Evolutionary conservation across 2,797 vertebrate species (phyloP).

Genomic region (Petrocephalus sullivani): DNA sequence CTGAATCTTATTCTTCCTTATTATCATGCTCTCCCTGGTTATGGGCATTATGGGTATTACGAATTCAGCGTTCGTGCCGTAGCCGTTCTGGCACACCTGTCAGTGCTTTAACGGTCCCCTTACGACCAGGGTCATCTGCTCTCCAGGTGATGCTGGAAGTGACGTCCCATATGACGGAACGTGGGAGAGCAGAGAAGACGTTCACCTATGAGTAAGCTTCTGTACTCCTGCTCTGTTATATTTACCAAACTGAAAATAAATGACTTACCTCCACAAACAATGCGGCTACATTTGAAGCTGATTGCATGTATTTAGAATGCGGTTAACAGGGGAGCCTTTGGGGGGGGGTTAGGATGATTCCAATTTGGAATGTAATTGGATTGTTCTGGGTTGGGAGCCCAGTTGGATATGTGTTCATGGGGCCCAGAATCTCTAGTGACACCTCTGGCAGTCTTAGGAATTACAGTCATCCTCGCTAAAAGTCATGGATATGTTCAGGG

Average conservation of each 20-base stretch:
- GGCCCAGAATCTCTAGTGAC: background rate
- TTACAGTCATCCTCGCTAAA: background rate
- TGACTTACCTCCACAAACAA: background rate
- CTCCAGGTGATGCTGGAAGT: slow-evolving; percentile 49
- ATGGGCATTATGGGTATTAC: background rate
- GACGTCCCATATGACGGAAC: background rate
- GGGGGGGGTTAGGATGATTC: background rate
- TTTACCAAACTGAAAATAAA: background rate
- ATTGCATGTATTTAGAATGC: background rate
- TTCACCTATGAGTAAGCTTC: slow-evolving; percentile 43
- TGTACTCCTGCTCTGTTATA: background rate
- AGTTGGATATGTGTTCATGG: background rate
- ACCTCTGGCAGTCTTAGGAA: background rate
- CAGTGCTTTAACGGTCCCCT: background rate
- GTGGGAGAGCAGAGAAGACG: slow-evolving; percentile 22
- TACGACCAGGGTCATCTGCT: background rate
- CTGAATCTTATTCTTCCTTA: background rate
- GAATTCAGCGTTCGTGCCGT: background rate
- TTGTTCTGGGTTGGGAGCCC: background rate
- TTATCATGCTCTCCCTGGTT: background rate
- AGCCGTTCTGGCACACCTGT: background rate
- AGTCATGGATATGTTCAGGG: background rate
- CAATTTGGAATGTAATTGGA: background rate
- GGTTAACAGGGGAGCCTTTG: background rate
- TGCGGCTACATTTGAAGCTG: background rate